Evolutionary conservation across 2,888 invertebrate genomes (phyloP).

Genomic region (Baronia brevicornis): DNA sequence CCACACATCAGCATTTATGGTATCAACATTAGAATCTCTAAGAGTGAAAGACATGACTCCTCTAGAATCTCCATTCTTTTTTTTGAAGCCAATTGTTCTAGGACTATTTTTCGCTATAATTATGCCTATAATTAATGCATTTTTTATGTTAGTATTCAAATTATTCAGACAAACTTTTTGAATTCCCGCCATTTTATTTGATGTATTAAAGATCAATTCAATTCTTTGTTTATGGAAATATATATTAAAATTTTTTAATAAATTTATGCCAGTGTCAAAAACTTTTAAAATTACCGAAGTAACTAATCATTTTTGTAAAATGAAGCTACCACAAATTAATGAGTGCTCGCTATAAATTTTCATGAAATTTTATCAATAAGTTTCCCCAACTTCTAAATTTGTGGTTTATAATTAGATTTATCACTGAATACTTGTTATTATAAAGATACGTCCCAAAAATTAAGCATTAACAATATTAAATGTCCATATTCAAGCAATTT

Average conservation of each 20-base stretch:
- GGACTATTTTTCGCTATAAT: conserved; percentile 80
- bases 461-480: too few relatives aligned
- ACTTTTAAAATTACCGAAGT: too few relatives aligned
- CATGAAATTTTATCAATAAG: too few relatives aligned
- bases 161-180: conserved; percentile 54
- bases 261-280: too few relatives aligned
- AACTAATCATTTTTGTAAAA: too few relatives aligned
- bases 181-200: conserved; percentile 53
- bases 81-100: conserved; percentile 64
- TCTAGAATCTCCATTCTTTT: conserved; percentile 69
- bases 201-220: background rate
- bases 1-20: conserved; percentile 86
- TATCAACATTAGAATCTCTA: conserved; percentile 81
- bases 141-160: conserved; percentile 58
- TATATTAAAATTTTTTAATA: background rate
- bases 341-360: too few relatives aligned
- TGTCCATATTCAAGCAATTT: too few relatives aligned
- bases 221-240: background rate
- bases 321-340: too few relatives aligned
- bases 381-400: too few relatives aligned
- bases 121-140: conserved; percentile 70
- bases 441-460: too few relatives aligned
- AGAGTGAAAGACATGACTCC: conserved; percentile 87
- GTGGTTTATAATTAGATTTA: too few relatives aligned
- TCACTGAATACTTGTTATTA: too few relatives aligned